These are phyloP conservation scores for Xylocopa sonorina DNA, from an alignment of 1,140 invertebrate genomes.

Conservation along the genomic window DNA sequence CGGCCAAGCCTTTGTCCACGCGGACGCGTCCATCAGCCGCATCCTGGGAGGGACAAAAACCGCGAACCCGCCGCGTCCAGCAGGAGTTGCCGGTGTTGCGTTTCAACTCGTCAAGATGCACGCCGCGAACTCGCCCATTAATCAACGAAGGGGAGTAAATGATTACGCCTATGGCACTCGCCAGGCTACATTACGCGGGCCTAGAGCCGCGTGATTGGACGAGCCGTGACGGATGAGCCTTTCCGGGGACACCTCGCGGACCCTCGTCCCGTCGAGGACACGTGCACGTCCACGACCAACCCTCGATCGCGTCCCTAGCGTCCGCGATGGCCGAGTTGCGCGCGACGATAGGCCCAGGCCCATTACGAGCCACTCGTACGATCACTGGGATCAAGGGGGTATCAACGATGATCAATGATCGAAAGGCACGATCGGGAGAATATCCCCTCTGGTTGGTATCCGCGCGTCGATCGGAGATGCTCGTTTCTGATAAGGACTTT, in stretches of 20 bases:
- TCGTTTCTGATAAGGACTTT: not conserved
- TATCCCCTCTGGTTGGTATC: not conserved
- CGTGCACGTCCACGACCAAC: not conserved
- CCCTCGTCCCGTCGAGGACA: slow-evolving; percentile 17
- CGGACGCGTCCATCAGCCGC: slow-evolving; percentile 43
- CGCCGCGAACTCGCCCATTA: slow-evolving; percentile 60
- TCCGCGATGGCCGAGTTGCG: not conserved
- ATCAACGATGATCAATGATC: slow-evolving; percentile 29
- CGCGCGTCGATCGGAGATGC: not conserved
- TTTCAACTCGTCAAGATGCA: slow-evolving; percentile 65
- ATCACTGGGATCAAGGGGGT: slow-evolving; percentile 14
- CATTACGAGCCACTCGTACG: slow-evolving; percentile 13
- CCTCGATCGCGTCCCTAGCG: slow-evolving; percentile 1
- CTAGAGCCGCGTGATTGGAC: slow-evolving; percentile 59
- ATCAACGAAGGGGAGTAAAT: slow-evolving; percentile 66
- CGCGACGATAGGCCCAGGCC: slow-evolving; percentile 1
- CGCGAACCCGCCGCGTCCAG: slow-evolving; percentile 35
- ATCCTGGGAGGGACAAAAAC: slow-evolving; percentile 48
- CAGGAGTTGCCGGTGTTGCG: slow-evolving; percentile 55
- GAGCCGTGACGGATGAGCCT: slow-evolving; percentile 71
- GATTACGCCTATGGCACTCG: slow-evolving; percentile 65
- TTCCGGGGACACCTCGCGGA: slow-evolving; percentile 46
- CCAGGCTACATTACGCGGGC: slow-evolving; percentile 33
- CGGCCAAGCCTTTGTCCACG: slow-evolving; percentile 24
- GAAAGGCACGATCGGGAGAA: not conserved